Base-by-base conservation (phyloP, 2,113 vertebrate species). In the Oriolus oriolus region DNA sequence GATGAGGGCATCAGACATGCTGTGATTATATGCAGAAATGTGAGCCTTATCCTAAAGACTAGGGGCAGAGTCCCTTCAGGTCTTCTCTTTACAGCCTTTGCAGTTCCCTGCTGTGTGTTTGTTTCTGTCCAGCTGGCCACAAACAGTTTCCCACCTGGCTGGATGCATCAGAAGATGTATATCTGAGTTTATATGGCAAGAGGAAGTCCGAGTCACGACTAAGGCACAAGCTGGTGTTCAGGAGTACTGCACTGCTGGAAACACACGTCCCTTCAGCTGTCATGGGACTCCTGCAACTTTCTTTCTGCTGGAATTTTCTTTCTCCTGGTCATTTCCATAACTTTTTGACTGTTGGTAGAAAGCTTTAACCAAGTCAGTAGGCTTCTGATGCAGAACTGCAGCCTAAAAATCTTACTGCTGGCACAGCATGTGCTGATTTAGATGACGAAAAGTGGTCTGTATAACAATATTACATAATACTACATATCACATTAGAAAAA, bases 151-250 rank as follows among this genome's bases (percentile, higher is more conserved):
- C 31, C 52, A 66, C 47, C 20, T 47, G 41, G 6, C 3, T 56
- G 26, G 24, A 44, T 44, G 39, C 22, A 13, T 82, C 61, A 81
- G 26, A 20, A 53, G 19, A 41, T 30, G 4, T 8, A 41, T 69
- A 10, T 30, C n/a, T 71, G 61, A 78, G 71, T 19, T 53, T 66
- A 19, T 3, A 59, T 3, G 7, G 17, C 14, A 66, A 83, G 28
- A 71, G 4, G 26, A 57, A 50, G 8, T 50, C 15, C 0, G 0
- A 85, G 57, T 70, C 5, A 0, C 27, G 30, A 11, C n/a, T 60
- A 69, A 81, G n/a, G 23, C 30, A 64, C 7, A 61, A 57, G 7
- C 3, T 59, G 27, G 20, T 39, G 30, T 37, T 54, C 41, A 52
- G 39, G 28, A 18, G 17, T 54, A 11, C 9, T 44, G 6, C 27